Conservation (phyloP, 2,113 vertebrate species). For the Eublepharis macularius region DNA sequence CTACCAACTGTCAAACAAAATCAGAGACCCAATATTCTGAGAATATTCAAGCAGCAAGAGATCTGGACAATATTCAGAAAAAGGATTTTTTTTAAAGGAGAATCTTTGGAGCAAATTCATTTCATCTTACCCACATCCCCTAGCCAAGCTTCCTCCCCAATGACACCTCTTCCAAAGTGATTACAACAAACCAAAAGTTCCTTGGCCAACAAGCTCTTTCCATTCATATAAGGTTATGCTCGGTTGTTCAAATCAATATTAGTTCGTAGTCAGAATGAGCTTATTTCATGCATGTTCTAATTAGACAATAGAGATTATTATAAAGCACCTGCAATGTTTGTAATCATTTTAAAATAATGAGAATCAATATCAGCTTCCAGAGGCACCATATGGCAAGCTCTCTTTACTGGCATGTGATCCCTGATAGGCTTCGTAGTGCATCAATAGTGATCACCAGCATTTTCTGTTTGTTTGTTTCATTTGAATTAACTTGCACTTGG, state of each 20-base stretch:
- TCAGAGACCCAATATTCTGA: background rate
- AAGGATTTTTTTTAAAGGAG: background rate
- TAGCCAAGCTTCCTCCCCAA: background rate
- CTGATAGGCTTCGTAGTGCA: slow-evolving; percentile 60
- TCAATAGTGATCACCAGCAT: slow-evolving; percentile 70
- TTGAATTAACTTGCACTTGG: slow-evolving; percentile 60
- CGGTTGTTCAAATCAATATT: slow-evolving; percentile 75
- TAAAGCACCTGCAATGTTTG: slow-evolving; percentile 80
- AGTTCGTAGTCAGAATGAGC: slow-evolving; percentile 63
- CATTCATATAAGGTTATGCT: slow-evolving; percentile 54
- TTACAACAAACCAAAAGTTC: background rate
- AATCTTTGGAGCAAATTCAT: background rate
- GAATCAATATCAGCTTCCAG: slow-evolving; percentile 81
- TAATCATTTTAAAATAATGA: slow-evolving; percentile 80
- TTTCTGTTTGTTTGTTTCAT: slow-evolving; percentile 58
- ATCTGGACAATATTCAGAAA: background rate
- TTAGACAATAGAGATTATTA: slow-evolving; percentile 82
- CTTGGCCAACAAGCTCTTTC: slow-evolving; percentile 41
- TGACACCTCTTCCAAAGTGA: slow-evolving; percentile 43
- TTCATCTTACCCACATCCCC: background rate
- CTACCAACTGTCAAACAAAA: background rate
- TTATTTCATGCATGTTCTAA: slow-evolving; percentile 72
- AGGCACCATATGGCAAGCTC: slow-evolving; percentile 78
- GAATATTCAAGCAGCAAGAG: background rate
- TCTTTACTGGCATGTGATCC: slow-evolving; percentile 70